phyloP scores from a whole-genome alignment of 2,113 vertebrate genomes.

The Girardinichthys multiradiatus region DNA sequence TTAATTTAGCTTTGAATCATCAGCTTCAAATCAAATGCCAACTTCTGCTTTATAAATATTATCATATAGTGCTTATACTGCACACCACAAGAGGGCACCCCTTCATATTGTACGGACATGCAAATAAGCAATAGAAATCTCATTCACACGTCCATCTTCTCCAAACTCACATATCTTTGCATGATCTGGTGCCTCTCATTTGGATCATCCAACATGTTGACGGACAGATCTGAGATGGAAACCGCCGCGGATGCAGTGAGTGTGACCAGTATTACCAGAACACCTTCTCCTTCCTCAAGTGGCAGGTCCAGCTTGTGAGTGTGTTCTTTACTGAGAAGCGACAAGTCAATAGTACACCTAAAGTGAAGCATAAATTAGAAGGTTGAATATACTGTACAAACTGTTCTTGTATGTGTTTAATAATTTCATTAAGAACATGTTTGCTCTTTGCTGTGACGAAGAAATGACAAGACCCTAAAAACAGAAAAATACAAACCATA shows the following conservation, averaged over 20 bases:
- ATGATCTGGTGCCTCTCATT: constrained; percentile 88
- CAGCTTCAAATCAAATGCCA: too few species aligned
- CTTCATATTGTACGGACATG: too few species aligned
- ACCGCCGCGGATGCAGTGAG: constrained; percentile 94
- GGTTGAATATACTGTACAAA: not conserved
- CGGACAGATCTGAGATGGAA: constrained; percentile 90
- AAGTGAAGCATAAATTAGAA: constrained; percentile 51
- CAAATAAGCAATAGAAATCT: too few species aligned
- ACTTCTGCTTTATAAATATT: too few species aligned
- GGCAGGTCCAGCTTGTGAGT: constrained; percentile 91
- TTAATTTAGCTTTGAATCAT: too few species aligned
- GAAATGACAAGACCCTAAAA: constrained; percentile 6
- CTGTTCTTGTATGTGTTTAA: not conserved
- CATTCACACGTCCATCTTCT: not conserved
- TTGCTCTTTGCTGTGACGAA: not conserved
- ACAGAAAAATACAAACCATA: not conserved
- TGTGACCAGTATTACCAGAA: constrained; percentile 91
- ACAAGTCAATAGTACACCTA: constrained; percentile 94
- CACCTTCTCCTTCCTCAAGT: constrained; percentile 91
- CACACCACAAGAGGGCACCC: too few species aligned
- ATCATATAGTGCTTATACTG: too few species aligned
- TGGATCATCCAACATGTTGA: constrained; percentile 89
- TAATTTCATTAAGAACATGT: not conserved
- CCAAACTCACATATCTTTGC: constrained; percentile 91
- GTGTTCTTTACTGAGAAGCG: constrained; percentile 89